Percentiles rank a stretch among this genome's conserved stretches.
phyloP scores from a whole-genome alignment of 2,888 invertebrate species.

The Drosophila mimetica region DNA sequence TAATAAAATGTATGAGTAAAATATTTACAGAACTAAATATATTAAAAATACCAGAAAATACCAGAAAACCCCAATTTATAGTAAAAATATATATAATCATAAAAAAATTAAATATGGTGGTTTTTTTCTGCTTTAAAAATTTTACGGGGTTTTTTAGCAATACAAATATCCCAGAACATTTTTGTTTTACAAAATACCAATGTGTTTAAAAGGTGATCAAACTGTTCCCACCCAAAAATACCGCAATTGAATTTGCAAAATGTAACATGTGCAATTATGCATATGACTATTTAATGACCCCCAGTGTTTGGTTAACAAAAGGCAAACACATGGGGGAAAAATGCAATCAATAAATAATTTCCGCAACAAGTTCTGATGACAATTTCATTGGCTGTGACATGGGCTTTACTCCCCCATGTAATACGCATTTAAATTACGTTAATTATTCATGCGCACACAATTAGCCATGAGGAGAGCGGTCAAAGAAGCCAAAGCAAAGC shows the following conservation, averaged over 20 bases:
- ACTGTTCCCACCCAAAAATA: background rate
- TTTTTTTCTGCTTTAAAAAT: background rate
- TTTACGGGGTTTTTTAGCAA: too few species aligned
- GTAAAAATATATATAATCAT: too few species aligned
- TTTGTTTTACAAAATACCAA: too few species aligned
- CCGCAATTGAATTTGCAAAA: slow-evolving; percentile 27
- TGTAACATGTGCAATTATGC: slow-evolving; percentile 50
- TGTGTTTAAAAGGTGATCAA: background rate
- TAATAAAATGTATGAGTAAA: background rate
- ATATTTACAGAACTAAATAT: too few species aligned
- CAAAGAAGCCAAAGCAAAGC: background rate
- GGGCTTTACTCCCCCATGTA: slow-evolving; percentile 15
- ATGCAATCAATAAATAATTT: slow-evolving; percentile 69
- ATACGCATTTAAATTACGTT: slow-evolving; percentile 27
- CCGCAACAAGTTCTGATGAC: slow-evolving; percentile 55
- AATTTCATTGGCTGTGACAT: slow-evolving; percentile 30
- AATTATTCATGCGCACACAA: slow-evolving; percentile 33
- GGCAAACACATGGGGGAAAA: slow-evolving; percentile 21
- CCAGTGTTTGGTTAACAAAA: slow-evolving; percentile 29
- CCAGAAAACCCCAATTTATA: too few species aligned
- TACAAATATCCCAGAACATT: too few species aligned
- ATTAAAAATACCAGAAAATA: too few species aligned
- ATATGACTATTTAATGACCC: slow-evolving; percentile 67
- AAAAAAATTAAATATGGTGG: too few species aligned
- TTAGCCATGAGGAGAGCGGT: slow-evolving; percentile 11